These are phyloP conservation scores for Encarsia formosa DNA, from an alignment of 2,888 invertebrate genomes.

Conservation along the genomic window DNA sequence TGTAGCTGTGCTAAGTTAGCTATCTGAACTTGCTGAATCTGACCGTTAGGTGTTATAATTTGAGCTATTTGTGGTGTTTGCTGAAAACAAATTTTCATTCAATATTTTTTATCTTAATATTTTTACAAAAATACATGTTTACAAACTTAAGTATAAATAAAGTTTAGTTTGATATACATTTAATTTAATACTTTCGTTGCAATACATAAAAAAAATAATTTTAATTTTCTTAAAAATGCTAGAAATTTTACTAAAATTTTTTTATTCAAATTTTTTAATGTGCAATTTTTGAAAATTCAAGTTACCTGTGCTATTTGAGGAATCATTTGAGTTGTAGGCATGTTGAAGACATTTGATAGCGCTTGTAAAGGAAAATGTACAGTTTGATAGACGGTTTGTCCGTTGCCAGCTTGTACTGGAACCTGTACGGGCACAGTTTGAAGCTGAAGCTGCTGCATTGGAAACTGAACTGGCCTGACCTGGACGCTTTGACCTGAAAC, in stretches of 20 bases:
- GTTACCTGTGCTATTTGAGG: conserved; percentile 75
- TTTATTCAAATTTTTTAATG: too few relatives aligned
- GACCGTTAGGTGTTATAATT: conserved; percentile 82
- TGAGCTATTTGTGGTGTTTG: conserved; percentile 71
- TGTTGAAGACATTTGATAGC: conserved; percentile 59
- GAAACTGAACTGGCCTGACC: conserved; percentile 66
- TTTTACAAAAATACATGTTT: too few relatives aligned
- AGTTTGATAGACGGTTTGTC: conserved; percentile 93
- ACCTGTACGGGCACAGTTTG: conserved; percentile 88
- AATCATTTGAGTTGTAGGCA: conserved; percentile 70
- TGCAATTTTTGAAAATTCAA: background rate
- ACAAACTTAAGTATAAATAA: too few relatives aligned
- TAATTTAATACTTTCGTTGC: too few relatives aligned
- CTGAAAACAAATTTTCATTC: conserved; percentile 51
- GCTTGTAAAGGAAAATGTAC: conserved; percentile 90
- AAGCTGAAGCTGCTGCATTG: conserved; percentile 61
- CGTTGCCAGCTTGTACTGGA: conserved; percentile 75
- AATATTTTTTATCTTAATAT: too few relatives aligned
- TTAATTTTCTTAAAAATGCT: too few relatives aligned
- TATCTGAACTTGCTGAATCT: conserved; percentile 85
- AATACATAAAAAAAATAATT: too few relatives aligned
- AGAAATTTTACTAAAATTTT: too few relatives aligned
- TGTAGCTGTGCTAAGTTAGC: conserved; percentile 59
- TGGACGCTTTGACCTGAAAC: conserved; percentile 67
- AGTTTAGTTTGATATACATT: too few relatives aligned